Percentiles rank a stretch among this genome's conserved stretches.
These are phyloP conservation scores for Dugesia japonica DNA, from an alignment of 2,888 invertebrate species.

Conservation along the genomic window DNA sequence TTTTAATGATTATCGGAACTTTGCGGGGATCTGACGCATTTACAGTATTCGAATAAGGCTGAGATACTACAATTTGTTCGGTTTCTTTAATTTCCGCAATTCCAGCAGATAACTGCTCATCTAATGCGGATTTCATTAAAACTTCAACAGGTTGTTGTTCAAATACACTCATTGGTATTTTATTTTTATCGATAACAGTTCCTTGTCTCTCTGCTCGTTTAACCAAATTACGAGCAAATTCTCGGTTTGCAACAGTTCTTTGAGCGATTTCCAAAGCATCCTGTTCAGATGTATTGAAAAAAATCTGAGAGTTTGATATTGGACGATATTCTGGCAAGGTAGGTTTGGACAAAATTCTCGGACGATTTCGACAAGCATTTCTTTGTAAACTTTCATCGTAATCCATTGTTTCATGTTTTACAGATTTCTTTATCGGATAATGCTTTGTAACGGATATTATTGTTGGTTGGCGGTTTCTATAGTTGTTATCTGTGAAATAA, in stretches of 20 bases:
- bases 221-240: neutral
- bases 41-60: neutral
- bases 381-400: neutral
- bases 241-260: neutral
- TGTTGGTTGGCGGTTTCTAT: neutral
- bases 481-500: constrained; percentile 5
- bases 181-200: constrained; percentile 5
- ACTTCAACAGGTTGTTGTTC: neutral
- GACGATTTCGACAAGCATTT: neutral
- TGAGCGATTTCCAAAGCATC: neutral
- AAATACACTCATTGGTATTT: neutral
- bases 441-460: neutral
- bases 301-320: neutral
- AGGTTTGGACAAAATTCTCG: neutral
- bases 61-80: neutral
- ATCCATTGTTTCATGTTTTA: neutral
- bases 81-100: neutral
- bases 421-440: neutral
- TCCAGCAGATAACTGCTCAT: neutral
- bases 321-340: neutral
- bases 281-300: neutral
- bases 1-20: neutral
- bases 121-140: neutral
- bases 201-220: neutral
- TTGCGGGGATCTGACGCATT: neutral